phyloP scores from a whole-genome alignment of 2,113 vertebrate species.

The Synchiropus splendidus region DNA sequence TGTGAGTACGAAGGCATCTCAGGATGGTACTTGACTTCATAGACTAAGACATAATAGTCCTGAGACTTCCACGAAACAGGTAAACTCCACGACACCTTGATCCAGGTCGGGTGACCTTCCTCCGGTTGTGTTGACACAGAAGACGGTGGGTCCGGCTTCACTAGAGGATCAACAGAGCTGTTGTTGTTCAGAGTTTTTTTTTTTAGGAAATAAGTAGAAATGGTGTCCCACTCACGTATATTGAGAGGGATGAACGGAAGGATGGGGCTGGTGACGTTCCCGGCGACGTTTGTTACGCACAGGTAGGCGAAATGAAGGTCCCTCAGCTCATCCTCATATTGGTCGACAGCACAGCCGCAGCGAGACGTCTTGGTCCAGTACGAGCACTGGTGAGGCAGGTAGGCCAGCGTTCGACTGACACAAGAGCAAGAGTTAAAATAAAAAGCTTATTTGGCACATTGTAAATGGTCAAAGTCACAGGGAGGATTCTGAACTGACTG shows the following conservation, averaged over 20 bases:
- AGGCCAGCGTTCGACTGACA: not conserved
- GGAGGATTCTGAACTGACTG: too few relatives aligned
- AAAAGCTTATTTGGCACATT: too few relatives aligned
- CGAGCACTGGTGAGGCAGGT: conserved; percentile 27
- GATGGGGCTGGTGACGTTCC: conserved; percentile 40
- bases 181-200: too few relatives aligned
- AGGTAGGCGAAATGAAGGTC: conserved; percentile 32
- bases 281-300: conserved; percentile 50
- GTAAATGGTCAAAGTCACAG: too few relatives aligned
- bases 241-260: conserved; percentile 24
- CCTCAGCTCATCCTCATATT: conserved; percentile 30
- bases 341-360: conserved; percentile 60
- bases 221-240: conserved; percentile 58
- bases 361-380: conserved; percentile 36
- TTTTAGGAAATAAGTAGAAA: too few relatives aligned
- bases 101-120: conserved; percentile 14
- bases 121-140: conserved; percentile 22
- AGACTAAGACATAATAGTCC: conserved; percentile 39
- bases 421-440: too few relatives aligned
- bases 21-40: conserved; percentile 54
- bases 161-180: conserved; percentile 30
- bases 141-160: conserved; percentile 63
- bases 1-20: not conserved
- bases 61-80: conserved; percentile 52
- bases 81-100: conserved; percentile 53